Evolutionary conservation across 1,140 invertebrate genomes (phyloP).

Genomic region (Caerostris extrusa): DNA sequence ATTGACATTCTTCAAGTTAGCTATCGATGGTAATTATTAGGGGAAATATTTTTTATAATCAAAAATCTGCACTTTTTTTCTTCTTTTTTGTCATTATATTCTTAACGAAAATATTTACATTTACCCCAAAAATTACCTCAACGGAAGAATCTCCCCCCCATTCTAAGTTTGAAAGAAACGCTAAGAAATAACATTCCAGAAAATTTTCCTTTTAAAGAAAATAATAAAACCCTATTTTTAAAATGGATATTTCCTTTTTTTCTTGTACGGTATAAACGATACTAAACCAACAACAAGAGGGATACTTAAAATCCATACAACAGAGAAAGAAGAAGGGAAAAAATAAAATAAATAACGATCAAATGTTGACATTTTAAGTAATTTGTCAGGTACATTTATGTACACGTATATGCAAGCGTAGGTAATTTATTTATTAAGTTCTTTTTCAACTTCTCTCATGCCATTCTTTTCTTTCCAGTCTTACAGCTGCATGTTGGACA

Average conservation of each 20-base stretch:
- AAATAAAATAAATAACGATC: neutral
- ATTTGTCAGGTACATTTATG: slow-evolving; percentile 14
- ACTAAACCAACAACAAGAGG: neutral
- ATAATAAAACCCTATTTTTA: neutral
- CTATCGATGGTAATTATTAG: neutral
- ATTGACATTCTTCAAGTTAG: neutral
- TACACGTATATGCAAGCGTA: neutral
- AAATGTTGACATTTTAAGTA: slow-evolving; percentile 29
- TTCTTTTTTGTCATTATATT: neutral
- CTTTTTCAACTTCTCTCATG: neutral
- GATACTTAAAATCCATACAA: neutral
- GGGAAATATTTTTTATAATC: neutral
- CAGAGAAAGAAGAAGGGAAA: too few species aligned
- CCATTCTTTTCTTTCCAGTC: neutral
- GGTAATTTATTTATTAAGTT: slow-evolving; percentile 40
- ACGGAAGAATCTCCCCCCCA: neutral
- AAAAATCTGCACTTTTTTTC: neutral
- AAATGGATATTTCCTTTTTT: neutral
- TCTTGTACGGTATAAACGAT: neutral
- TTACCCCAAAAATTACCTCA: neutral
- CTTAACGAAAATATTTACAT: neutral
- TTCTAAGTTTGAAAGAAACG: neutral
- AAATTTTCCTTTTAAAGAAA: neutral
- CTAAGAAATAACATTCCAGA: slow-evolving; percentile 7
- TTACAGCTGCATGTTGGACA: neutral